phyloP scores from a whole-genome alignment of 2,113 vertebrate genomes.

The Thinocorus orbignyianus region DNA sequence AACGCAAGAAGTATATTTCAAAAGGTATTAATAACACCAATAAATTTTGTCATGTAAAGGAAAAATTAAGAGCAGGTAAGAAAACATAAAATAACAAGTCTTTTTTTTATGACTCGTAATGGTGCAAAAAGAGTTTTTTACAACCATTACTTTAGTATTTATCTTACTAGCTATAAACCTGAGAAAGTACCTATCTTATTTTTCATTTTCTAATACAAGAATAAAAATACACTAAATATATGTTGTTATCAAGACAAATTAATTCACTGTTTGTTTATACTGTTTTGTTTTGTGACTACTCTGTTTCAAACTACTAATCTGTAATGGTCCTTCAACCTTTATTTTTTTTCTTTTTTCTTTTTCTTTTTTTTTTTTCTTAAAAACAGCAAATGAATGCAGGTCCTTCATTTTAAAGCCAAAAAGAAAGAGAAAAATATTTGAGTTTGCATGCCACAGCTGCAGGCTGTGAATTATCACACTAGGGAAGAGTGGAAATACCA shows the following conservation, averaged over 20 bases:
- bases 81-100: not conserved
- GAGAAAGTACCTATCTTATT: not conserved
- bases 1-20: not conserved
- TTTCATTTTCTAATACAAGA: not conserved
- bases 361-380: not conserved
- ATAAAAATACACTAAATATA: not conserved
- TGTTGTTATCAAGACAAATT: not conserved
- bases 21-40: not conserved
- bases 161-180: not conserved
- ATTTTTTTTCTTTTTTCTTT: not conserved
- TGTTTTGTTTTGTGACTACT: slow-evolving; percentile 5
- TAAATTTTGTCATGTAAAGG: not conserved
- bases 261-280: not conserved
- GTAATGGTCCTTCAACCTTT: not conserved
- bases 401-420: slow-evolving; percentile 46
- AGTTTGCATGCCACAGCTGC: slow-evolving; percentile 53
- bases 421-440: slow-evolving; percentile 65
- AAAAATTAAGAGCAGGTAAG: not conserved
- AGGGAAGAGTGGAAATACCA: slow-evolving; percentile 70
- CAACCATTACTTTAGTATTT: not conserved
- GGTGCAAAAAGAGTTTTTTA: not conserved
- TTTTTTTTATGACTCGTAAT: not conserved
- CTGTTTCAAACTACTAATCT: slow-evolving; percentile 13
- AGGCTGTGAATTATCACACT: slow-evolving; percentile 70
- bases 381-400: not conserved